A percentile compares a stretch with the other conserved stretches of the same genome.
These are phyloP conservation scores for Cosmia pyralina DNA, from an alignment of 2,888 invertebrate species.

Conservation along the genomic window DNA sequence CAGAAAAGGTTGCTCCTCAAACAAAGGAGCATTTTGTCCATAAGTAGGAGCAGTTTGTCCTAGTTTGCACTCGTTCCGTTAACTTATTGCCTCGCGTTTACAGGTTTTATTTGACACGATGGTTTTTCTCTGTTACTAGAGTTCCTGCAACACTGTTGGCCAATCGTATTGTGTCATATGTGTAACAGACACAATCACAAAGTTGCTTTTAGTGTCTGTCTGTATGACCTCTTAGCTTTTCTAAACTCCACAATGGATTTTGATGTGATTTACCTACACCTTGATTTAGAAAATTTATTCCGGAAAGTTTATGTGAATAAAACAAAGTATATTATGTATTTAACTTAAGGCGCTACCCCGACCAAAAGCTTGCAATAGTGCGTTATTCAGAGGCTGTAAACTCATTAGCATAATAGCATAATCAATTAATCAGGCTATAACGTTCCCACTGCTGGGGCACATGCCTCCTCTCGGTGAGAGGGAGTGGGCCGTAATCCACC, in stretches of 20 bases:
- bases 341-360: too few species aligned
- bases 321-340: neutral
- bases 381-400: too few species aligned
- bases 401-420: too few species aligned
- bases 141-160: neutral
- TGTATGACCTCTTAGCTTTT: neutral
- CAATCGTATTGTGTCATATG: neutral
- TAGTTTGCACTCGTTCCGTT: constrained; percentile 38
- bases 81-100: constrained; percentile 34
- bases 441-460: too few species aligned
- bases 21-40: constrained; percentile 17
- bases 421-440: too few species aligned
- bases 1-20: neutral
- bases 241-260: neutral
- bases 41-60: constrained; percentile 17
- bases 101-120: constrained; percentile 43
- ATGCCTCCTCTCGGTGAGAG: too few species aligned
- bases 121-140: constrained; percentile 7
- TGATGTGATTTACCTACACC: neutral
- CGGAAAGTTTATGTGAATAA: neutral
- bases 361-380: too few species aligned
- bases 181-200: neutral
- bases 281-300: neutral
- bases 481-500: too few species aligned
- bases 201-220: neutral